Evolutionary conservation across 2,797 vertebrate species (phyloP).

Genomic region (Scyliorhinus canicula): DNA sequence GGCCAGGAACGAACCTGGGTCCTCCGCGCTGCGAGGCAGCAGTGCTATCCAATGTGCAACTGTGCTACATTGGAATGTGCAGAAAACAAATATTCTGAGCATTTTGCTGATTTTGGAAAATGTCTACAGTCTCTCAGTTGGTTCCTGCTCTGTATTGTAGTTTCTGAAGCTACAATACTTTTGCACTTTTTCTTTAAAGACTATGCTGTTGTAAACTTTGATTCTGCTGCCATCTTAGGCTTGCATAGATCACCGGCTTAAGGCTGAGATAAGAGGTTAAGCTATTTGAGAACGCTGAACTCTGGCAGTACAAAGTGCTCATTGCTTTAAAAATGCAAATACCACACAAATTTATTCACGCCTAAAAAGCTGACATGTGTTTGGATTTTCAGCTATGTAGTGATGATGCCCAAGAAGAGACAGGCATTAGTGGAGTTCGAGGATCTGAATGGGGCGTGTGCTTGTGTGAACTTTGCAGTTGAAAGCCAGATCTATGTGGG

Average conservation of each 20-base stretch:
- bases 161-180: background rate
- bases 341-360: too few species aligned
- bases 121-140: too few species aligned
- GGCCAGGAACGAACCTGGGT: too few species aligned
- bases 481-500: conserved; percentile 93
- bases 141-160: background rate
- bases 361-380: background rate
- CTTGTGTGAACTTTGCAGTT: conserved; percentile 82
- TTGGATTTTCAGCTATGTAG: conserved; percentile 69
- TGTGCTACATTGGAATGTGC: too few species aligned
- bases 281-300: too few species aligned
- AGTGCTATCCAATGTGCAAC: too few species aligned
- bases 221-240: background rate
- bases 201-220: background rate
- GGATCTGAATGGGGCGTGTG: conserved; percentile 81
- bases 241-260: background rate
- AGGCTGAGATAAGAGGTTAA: background rate
- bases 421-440: conserved; percentile 91
- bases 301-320: background rate
- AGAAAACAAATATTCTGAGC: background rate
- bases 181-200: background rate
- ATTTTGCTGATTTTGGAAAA: background rate
- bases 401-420: conserved; percentile 94
- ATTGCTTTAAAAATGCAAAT: background rate
- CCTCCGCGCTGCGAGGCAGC: too few species aligned